Percentiles rank a stretch among this genome's conserved stretches.
Evolutionary conservation across 2,888 invertebrate species (phyloP).

Genomic region (Ferrisia virgata): DNA sequence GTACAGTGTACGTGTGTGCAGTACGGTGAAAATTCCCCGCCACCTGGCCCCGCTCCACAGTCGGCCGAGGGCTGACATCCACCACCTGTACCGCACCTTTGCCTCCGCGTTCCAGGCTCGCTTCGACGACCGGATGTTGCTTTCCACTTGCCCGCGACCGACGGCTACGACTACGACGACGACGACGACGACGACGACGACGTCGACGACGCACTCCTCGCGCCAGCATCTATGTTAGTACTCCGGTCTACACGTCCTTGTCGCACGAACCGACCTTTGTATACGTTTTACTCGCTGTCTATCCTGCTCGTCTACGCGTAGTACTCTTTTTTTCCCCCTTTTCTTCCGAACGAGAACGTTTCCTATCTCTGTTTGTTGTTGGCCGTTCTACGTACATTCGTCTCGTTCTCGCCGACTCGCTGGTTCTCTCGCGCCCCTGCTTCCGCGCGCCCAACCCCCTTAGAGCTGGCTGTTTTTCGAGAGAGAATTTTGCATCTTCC

Average conservation of each 20-base stretch:
- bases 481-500: conserved; percentile 41
- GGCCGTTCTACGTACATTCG: no score
- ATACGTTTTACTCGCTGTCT: background rate
- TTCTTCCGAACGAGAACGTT: conserved; percentile 1
- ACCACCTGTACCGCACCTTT: conserved; percentile 27
- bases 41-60: background rate
- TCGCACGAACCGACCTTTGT: background rate
- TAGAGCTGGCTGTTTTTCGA: background rate
- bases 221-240: no score
- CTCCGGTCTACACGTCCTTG: background rate
- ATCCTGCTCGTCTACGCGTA: background rate
- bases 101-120: background rate
- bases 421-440: no score
- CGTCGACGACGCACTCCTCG: background rate
- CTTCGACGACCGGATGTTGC: conserved; percentile 42
- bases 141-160: conserved; percentile 15
- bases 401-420: background rate
- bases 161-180: no score
- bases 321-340: background rate
- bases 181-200: no score
- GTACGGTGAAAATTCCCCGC: background rate
- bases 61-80: conserved; percentile 34
- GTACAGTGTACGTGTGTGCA: background rate
- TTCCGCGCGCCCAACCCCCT: background rate
- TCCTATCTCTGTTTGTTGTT: conserved; percentile 1